Percentiles rank a stretch among this genome's conserved stretches.
phyloP scores from a whole-genome alignment of 2,888 invertebrate genomes.

The Cerceris rybyensis region DNA sequence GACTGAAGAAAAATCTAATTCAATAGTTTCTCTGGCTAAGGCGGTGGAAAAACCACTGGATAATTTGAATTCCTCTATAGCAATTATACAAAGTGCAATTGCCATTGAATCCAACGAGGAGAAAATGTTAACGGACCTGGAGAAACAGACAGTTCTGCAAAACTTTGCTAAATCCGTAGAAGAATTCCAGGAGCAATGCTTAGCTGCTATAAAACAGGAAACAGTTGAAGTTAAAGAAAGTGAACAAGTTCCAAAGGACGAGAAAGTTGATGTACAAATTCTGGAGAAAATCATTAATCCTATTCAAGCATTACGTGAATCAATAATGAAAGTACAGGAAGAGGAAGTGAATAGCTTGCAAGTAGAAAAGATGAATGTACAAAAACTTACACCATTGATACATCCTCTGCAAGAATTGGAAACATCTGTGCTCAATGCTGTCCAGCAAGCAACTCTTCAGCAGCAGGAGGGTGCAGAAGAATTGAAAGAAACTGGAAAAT shows the following conservation, averaged over 20 bases:
- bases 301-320: conserved; percentile 46
- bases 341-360: conserved; percentile 30
- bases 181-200: conserved; percentile 43
- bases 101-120: neutral
- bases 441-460: conserved; percentile 34
- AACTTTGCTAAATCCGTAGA: conserved; percentile 76
- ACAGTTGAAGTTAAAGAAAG: neutral
- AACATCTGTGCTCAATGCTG: conserved; percentile 24
- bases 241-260: neutral
- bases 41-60: conserved; percentile 43
- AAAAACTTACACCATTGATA: conserved; percentile 36
- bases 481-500: conserved; percentile 8
- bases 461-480: conserved; percentile 38
- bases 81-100: conserved; percentile 33
- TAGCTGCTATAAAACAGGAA: conserved; percentile 1
- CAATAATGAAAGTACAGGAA: conserved; percentile 32
- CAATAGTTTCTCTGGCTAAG: neutral
- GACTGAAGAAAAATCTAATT: conserved; percentile 31
- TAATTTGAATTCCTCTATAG: conserved; percentile 40
- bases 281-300: conserved; percentile 54
- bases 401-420: conserved; percentile 55
- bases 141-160: conserved; percentile 70
- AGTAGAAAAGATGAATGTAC: conserved; percentile 7
- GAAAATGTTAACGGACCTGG: conserved; percentile 32
- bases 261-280: conserved; percentile 27